phyloP scores from a whole-genome alignment of 2,797 vertebrate genomes.

The Pampus argenteus region DNA sequence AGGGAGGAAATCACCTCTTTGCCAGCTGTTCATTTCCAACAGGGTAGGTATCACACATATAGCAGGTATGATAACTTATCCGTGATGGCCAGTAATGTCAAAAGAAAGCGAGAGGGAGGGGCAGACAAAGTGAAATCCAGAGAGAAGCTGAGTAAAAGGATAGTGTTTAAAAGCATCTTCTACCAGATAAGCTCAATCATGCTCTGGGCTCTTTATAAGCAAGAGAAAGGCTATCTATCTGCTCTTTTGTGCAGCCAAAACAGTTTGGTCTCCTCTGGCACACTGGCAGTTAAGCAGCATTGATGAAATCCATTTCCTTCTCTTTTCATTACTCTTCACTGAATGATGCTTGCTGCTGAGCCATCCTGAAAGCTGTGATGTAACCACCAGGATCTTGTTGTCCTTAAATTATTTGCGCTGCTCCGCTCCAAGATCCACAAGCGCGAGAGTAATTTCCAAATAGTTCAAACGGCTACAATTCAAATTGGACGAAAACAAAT shows the following conservation, averaged over 20 bases:
- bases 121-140: constrained; percentile 35
- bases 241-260: constrained; percentile 61
- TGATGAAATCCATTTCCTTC: constrained; percentile 57
- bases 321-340: constrained; percentile 55
- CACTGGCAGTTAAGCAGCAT: constrained; percentile 36
- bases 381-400: constrained; percentile 43
- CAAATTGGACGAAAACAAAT: constrained; percentile 43
- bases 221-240: constrained; percentile 60
- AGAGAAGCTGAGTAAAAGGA: constrained; percentile 43
- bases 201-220: constrained; percentile 39
- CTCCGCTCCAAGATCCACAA: constrained; percentile 53
- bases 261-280: constrained; percentile 43
- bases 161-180: constrained; percentile 36
- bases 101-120: constrained; percentile 16
- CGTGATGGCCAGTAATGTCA: constrained; percentile 23
- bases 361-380: constrained; percentile 39
- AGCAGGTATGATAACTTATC: constrained; percentile 56
- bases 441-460: constrained; percentile 33
- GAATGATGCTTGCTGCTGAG: constrained; percentile 49
- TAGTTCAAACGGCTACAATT: constrained; percentile 35
- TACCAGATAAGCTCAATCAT: constrained; percentile 54
- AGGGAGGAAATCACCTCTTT: constrained; percentile 52
- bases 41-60: no score
- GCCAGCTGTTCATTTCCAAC: constrained; percentile 63
- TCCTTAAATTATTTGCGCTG: constrained; percentile 38